Evolutionary conservation across 53 echinoderm and acorn worm genomes (phyloP), one percentile per base, ranked within the genome.

Genomic region (Henricia sp.): DNA sequence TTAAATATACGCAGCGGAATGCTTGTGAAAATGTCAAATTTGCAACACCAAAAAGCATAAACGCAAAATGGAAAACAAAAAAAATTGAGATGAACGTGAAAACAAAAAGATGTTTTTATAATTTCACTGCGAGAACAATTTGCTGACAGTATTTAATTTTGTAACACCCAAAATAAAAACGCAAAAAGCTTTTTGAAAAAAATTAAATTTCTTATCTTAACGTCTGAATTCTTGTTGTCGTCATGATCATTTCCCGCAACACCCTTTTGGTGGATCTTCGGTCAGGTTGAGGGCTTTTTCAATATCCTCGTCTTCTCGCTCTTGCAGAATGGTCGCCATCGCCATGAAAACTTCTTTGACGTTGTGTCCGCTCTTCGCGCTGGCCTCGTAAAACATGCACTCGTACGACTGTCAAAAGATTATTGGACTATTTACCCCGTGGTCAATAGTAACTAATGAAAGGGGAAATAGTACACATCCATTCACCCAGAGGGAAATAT

Each of bases 251-350:
- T 54, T 29, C 42, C 67, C 52, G 83, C 93, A 93, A 43, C 93
- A 93, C 64, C 78, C 85, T 57, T 84, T 88, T 33, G 37, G 53
- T 0, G 51, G 46, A 53, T 78, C 86, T 5, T 87, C 87, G 4
- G 68, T 72, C 17, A 96, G 83, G 19, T 87, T 88, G 35, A 96
- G 89, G 10, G 94, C 85, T 53, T 94, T 94, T 85, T 96, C 92
- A 6, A 96, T 93, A 56, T 96, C 96, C 37, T 91, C 67, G 59
- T 96, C 96, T 68, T 96, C 93, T 44, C 75, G 82, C 51, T 93
- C 85, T 69, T 90, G 68, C 28, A 96, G 78, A 19, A 84, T 71
- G 38, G 70, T 88, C 6, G 93, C 91, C 59, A 96, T 85, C 20
- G 82, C 76, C 4, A 70, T 70, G 63, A 96, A 86, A 10, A 84